Base-by-base conservation (phyloP, 1,140 invertebrate species). In the Trichogramma pretiosum region DNA sequence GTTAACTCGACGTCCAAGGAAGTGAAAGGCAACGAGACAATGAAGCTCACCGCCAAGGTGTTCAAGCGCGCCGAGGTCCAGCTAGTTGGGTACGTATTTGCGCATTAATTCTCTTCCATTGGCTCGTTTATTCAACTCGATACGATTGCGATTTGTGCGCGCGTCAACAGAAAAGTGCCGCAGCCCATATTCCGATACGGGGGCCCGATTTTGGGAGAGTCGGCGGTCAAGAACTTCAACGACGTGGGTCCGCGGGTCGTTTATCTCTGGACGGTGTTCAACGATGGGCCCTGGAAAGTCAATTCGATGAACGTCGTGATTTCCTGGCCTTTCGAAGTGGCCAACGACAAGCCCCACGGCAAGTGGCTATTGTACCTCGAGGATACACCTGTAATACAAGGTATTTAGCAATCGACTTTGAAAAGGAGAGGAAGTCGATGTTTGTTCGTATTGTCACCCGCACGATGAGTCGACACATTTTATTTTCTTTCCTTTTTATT, bases 281-380 rank as follows among this genome's bases (percentile, higher is more conserved):
- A 96, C 56, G 77, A 82, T 53, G 93, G 93, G 1, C 87, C 90
- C 0, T 93, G 88, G 79, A 78, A 81, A 58, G 83, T 93, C 3
- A 78, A 80, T 7, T 77, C 77, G 23, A 73, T 94, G 0, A 78
- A 83, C 57, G 81, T 97, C n/a, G 72, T 76, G 21, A 85, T 98
- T 48, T 76, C 80, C 2, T 95, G 93, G 93, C 93, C 93, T 0
- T 83, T 85, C 60, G 89, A 94, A 71, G 81, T 94, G 1, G 82
- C 84, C 17, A 89, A 83, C 56, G 78, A 83, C 13, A 82, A 80
- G 54, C 62, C 73, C 11, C 75, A 83, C 56, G 89, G 88, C 33
- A 94, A 95, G 67, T 93, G 92, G 84, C 71, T 96, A 10, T 72
- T 95, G 0, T 96, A 96, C 63, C 74, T 93, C 33, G 90, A 93